Evolutionary conservation across 2,113 vertebrate species (phyloP), one percentile per base, ranked within the genome.

Genomic region (Pollachius pollachius): DNA sequence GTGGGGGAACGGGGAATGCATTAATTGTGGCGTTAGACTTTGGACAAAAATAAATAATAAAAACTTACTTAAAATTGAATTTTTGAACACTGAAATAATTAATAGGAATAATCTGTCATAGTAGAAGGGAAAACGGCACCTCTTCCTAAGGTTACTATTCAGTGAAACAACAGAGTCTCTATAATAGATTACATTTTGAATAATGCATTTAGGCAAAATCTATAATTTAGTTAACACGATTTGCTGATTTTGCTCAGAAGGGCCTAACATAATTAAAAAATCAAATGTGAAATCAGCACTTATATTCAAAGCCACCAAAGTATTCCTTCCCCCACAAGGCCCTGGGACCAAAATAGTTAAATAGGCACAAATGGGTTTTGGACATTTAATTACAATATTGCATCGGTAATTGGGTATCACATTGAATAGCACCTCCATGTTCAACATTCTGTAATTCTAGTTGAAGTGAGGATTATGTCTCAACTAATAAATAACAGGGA

Each of bases 161-260:
- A 75, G 79, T 68, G 73, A 76, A 85, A 84, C 75, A 85, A 85
- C 84, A 86, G 84, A 81, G 79, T 64, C 74, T 66, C 75, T 67
- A 65, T 65, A 72, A 84, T 67, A 80, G 84, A 88, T 90, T 70
- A 76, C 81, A 76, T 68, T 59, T 69, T 85, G 76, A 89, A 88
- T 89, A 84, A 87, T 85, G 81, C 79, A 87, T 88, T 72, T 77
- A 13, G 23, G 7, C n/a, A 57, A 75, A 84, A 87, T 89, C 70
- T 81, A 88, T 87, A 82, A 89, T 89, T 90, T 73, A 89, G 82
- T 77, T 81, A 78, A 77, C 77, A 64, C 69, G 69, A 84, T 83
- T 83, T 69, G 76, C 73, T 5, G 66, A 80, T 87, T 74, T 74
- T 54, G 61, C 57, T 78, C 72, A 69, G 73, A 81, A 67, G 72